A percentile compares a stretch with the other conserved stretches of the same genome.
phyloP scores from a whole-genome alignment of 2,113 vertebrate species.

The Thinocorus orbignyianus region DNA sequence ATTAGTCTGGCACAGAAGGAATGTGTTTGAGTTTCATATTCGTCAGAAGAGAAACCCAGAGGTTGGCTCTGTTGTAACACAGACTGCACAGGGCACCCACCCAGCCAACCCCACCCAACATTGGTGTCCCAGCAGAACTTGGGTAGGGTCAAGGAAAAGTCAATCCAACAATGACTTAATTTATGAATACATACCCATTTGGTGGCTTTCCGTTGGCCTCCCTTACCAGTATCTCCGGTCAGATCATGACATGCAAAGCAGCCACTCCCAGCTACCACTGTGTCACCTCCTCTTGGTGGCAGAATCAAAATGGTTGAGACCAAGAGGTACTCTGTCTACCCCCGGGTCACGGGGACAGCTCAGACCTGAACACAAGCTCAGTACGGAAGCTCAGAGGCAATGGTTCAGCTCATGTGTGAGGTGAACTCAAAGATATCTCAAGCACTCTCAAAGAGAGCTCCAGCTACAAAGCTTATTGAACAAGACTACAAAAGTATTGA shows the following conservation, averaged over 20 bases:
- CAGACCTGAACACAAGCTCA: not conserved
- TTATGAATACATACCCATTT: not conserved
- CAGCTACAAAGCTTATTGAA: not conserved
- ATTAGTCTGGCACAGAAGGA: not conserved
- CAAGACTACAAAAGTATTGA: not conserved
- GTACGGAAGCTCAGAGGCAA: not conserved
- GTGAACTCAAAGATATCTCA: not conserved
- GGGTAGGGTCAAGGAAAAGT: not conserved
- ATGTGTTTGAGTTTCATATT: not conserved
- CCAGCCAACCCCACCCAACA: not conserved
- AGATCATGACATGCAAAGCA: not conserved
- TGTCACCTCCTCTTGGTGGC: not conserved
- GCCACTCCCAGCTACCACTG: not conserved
- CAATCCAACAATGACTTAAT: not conserved
- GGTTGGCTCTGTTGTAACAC: rapidly evolving
- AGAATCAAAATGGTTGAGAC: not conserved
- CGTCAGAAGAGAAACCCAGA: not conserved
- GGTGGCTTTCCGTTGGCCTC: not conserved
- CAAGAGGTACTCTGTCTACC: not conserved
- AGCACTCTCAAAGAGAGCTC: not conserved
- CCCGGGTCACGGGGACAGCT: not conserved
- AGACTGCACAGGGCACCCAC: not conserved
- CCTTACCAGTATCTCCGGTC: not conserved
- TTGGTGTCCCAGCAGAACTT: not conserved
- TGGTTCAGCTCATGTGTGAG: not conserved